Percentiles rank a stretch among this genome's conserved stretches.
Evolutionary conservation across 1,140 invertebrate species (phyloP).

Genomic region (Camponotus vicinus): DNA sequence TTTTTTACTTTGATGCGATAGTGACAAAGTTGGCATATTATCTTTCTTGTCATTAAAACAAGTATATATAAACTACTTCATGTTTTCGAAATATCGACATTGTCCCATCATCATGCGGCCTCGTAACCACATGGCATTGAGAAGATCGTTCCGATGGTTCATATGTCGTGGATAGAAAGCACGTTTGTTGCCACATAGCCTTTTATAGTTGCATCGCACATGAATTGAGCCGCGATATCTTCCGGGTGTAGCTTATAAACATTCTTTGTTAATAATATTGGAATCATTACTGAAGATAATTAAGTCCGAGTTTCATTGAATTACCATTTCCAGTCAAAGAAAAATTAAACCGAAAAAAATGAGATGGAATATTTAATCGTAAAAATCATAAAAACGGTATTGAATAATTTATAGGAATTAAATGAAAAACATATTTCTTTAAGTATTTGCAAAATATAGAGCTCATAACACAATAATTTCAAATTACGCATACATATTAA

Average conservation of each 20-base stretch:
- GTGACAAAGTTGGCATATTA: not conserved
- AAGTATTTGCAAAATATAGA: not conserved
- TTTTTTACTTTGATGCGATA: not conserved
- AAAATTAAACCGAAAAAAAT: not conserved
- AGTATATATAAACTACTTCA: not conserved
- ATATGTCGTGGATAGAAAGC: not conserved
- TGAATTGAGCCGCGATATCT: constrained; percentile 33
- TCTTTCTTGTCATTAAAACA: not conserved
- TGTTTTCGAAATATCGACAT: constrained; percentile 24
- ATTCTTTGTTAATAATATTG: constrained; percentile 20
- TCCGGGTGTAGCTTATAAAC: constrained; percentile 14
- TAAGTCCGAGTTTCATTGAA: too few relatives aligned
- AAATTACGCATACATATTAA: not conserved
- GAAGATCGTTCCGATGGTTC: constrained; percentile 5
- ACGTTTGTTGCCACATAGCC: constrained; percentile 21
- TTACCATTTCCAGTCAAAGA: not conserved
- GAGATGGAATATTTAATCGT: not conserved
- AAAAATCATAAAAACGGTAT: not conserved
- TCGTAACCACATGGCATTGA: constrained; percentile 28
- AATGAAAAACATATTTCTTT: not conserved
- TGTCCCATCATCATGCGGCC: not conserved
- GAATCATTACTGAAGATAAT: not conserved
- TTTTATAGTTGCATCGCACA: constrained; percentile 38
- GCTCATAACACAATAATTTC: not conserved
- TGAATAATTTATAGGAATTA: not conserved